A percentile compares a stretch with the other conserved stretches of the same genome.
These are phyloP conservation scores for Bubalus kerabau DNA, from an alignment of 2,113 vertebrate species.

Conservation along the genomic window DNA sequence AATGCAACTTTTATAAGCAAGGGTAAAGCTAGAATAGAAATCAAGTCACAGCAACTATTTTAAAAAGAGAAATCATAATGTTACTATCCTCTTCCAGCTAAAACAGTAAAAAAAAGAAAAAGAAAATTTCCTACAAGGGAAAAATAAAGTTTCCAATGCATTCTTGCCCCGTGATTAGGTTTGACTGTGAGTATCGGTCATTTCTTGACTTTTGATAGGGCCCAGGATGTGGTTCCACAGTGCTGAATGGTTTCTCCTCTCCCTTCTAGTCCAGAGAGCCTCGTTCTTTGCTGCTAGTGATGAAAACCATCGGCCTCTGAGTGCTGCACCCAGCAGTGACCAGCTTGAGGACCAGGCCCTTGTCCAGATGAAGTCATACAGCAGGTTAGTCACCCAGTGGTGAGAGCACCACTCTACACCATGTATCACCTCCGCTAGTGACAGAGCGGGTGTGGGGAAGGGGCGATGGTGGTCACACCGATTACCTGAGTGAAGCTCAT, in stretches of 20 bases:
- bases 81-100: neutral
- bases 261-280: slow-evolving; percentile 89
- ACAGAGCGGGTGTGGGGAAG: neutral
- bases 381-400: slow-evolving; percentile 80
- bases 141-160: neutral
- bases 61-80: neutral
- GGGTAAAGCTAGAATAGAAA: neutral
- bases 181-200: fast-evolving
- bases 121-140: neutral
- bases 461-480: neutral
- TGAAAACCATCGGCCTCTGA: slow-evolving; percentile 87
- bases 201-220: neutral
- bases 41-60: neutral
- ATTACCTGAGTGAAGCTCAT: neutral
- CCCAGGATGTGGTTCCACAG: neutral
- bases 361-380: slow-evolving; percentile 85
- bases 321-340: slow-evolving; percentile 85
- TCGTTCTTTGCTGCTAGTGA: slow-evolving; percentile 90
- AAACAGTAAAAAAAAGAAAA: neutral
- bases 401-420: neutral
- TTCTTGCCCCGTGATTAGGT: neutral
- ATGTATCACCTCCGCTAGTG: neutral
- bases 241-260: neutral
- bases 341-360: slow-evolving; percentile 89
- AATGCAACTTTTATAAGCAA: neutral